Base-by-base conservation (phyloP, 2,888 invertebrate genomes). In the Didymodactylos carnosus region DNA sequence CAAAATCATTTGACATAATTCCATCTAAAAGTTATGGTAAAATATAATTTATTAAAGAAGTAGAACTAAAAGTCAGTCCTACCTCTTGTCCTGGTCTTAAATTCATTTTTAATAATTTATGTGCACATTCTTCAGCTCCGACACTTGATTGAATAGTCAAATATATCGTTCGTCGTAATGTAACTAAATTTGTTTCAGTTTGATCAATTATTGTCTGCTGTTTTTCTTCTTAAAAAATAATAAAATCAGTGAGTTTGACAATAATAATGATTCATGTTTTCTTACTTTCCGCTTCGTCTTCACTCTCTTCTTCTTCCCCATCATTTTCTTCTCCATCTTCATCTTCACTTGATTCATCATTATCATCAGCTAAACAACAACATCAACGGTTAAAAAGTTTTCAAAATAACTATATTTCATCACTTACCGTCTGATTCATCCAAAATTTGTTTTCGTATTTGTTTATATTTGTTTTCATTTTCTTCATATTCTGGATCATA, bases 111-210 rank as follows among this genome's bases (percentile, higher is more conserved):
- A 98, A 88, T 3, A 99, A 85, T 82, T 99, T 99, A 82, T 99
- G 98, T 3, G 94, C 94, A 82, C 95, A 95, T 86, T 99, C 98
- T 82, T 99, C 95, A 85, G 92, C 97, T 83, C 97, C 94, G 78
- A 99, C 88, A 86, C 94, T 95, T 0, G 95, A 95, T 82, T 97
- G 94, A 75, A 99, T 94, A 0, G 95, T 97, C 76, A 99, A 84
- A 83, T 99, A 99, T 78, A 99, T 94, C 0, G 92, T 94, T 77
- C 95, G 87, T 39, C 98, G 87, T 74, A 99, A 85, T 0, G 93
- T 91, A 43, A 94, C 89, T 77, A 98, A 86, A 83, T 97, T 97
- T 0, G 95, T 95, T 84, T 97, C 97, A 0, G 98, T 98, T 77
- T 90, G 91, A 81, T 99, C 98, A 75, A 94, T 88, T 76, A 97